Percentiles rank a stretch among this genome's conserved stretches.
phyloP scores from a whole-genome alignment of 1,140 invertebrate genomes.

The Intoshia linei region DNA sequence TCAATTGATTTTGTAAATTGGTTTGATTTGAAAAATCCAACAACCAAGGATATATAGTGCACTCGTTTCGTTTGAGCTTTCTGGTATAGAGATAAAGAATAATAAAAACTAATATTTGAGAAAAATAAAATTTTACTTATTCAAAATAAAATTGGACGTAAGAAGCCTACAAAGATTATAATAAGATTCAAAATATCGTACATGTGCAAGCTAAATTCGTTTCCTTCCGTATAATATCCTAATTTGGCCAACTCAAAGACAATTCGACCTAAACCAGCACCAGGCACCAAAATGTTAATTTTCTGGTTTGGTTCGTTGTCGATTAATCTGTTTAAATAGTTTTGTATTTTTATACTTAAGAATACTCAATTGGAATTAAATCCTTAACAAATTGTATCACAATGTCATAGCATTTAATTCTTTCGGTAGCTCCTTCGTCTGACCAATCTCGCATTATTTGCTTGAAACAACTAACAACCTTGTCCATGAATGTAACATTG shows the following conservation, averaged over 20 bases:
- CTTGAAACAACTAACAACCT: slow-evolving; percentile 62
- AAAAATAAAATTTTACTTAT: slow-evolving; percentile 30
- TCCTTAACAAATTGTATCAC: slow-evolving; percentile 47
- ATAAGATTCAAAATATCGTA: too few relatives aligned
- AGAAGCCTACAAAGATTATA: too few relatives aligned
- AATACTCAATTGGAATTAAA: slow-evolving; percentile 30
- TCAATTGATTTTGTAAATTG: slow-evolving; percentile 40
- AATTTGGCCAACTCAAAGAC: slow-evolving; percentile 58
- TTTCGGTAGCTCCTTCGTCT: slow-evolving; percentile 39
- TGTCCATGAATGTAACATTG: too few relatives aligned
- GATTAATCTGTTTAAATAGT: not conserved
- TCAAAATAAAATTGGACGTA: slow-evolving; percentile 68
- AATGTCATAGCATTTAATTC: slow-evolving; percentile 51
- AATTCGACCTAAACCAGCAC: slow-evolving; percentile 59
- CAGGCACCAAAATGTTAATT: slow-evolving; percentile 58
- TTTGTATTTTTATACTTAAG: not conserved
- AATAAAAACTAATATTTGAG: too few relatives aligned
- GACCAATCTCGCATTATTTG: slow-evolving; percentile 86
- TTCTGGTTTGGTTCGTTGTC: slow-evolving; percentile 18
- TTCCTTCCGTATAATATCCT: slow-evolving; percentile 68
- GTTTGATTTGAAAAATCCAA: slow-evolving; percentile 65
- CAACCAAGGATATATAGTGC: slow-evolving; percentile 56
- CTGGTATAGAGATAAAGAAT: too few relatives aligned
- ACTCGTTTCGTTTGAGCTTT: slow-evolving; percentile 27
- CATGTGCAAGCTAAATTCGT: slow-evolving; percentile 90